Percentiles rank a stretch among this genome's conserved stretches.
These are phyloP conservation scores for Phortica magna DNA, from an alignment of 2,888 invertebrate species.

Conservation along the genomic window DNA sequence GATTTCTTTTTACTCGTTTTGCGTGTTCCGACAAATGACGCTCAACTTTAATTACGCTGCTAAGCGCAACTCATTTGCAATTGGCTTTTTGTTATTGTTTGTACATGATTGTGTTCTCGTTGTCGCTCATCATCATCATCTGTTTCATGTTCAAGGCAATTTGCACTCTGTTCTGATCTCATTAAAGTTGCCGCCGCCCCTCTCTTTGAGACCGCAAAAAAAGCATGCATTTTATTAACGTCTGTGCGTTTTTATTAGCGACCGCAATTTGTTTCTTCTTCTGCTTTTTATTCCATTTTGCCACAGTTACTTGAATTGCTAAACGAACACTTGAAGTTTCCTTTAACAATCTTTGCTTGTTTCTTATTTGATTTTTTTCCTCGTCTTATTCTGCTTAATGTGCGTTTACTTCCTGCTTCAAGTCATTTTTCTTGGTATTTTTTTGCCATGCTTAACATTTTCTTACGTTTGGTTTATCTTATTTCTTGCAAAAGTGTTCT, in stretches of 20 bases:
- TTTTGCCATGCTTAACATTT: not conserved
- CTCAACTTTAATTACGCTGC: too few relatives aligned
- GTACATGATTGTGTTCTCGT: too few relatives aligned
- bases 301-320: constrained; percentile 7
- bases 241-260: not conserved
- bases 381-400: not conserved
- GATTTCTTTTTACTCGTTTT: not conserved
- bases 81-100: too few relatives aligned
- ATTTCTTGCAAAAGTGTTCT: not conserved
- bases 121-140: too few relatives aligned
- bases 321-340: constrained; percentile 13
- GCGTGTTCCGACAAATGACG: not conserved
- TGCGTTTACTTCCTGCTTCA: not conserved
- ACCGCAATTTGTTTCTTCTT: not conserved
- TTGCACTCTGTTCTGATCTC: not conserved
- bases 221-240: not conserved
- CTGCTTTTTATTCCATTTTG: not conserved
- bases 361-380: not conserved
- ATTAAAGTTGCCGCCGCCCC: not conserved
- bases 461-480: not conserved
- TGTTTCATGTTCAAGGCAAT: too few relatives aligned
- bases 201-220: not conserved
- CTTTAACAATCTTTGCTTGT: not conserved
- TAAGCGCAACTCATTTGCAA: too few relatives aligned
- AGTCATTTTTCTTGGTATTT: not conserved